Evolutionary conservation across 1,140 invertebrate genomes (phyloP), one percentile per base, ranked within the genome.

Genomic region (Triops cancriformis): DNA sequence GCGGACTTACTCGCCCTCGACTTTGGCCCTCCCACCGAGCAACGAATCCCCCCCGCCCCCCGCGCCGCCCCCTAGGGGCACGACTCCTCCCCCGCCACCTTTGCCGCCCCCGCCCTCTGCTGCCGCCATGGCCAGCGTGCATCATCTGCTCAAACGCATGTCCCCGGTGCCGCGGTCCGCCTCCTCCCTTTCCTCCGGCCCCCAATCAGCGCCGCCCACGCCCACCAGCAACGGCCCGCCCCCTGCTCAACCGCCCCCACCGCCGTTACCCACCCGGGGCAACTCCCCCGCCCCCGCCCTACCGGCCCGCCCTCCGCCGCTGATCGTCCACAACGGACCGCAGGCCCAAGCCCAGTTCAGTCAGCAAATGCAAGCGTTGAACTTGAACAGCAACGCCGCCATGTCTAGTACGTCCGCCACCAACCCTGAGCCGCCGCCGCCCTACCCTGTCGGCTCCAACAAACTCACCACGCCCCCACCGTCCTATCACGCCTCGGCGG

Each of bases 351-450:
- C 94, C 81, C 94, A 95, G 83, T 85, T 95, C 26, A 88, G 90
- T 18, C 93, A 96, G 82, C 93, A 94, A 83, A 92, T 94, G 84
- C 94, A 95, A 83, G 92, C 92, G 6, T 85, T 95, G n/a, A 92
- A 88, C 82, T 88, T 95, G 77, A 93, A 93, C 83, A 64, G 51
- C 51, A 64, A 64, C 51, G 23, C 1, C n/a, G 23, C 91, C 90
- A 78, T 88, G 89, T 80, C 45, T 84, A 84, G 73, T 84, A 82
- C 64, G 84, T 80, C 77, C 77, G 82, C 27, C 85, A 83, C 73
- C 86, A 28, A 87, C 82, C 79, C 88, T 87, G 90, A 93, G 82
- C 90, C 91, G 1, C 93, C 93, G 5, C 93, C 93, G 5, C 91
- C 91, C 0, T 92, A 92, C 83, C 92, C 92, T 0, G 14, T 84